A percentile compares a stretch with the other conserved stretches of the same genome.
These are phyloP conservation scores for Elephantulus edwardii DNA, from an alignment of 2,113 vertebrate genomes.

Conservation along the genomic window DNA sequence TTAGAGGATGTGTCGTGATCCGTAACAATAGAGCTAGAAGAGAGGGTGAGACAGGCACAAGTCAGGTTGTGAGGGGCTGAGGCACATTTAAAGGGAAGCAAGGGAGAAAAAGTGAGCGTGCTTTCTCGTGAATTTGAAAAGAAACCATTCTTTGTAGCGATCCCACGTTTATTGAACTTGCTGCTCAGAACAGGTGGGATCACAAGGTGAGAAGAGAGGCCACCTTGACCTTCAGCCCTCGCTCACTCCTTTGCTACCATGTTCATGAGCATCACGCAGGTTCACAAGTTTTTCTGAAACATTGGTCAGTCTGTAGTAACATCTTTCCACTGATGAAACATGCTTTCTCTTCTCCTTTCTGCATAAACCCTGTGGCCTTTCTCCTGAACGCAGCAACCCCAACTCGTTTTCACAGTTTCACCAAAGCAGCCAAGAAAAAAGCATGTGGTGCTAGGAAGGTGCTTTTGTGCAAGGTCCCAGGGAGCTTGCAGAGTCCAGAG, in stretches of 20 bases:
- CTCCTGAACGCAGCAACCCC: background rate
- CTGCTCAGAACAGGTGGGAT: too few species aligned
- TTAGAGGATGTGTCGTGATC: background rate
- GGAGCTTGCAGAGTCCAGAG: background rate
- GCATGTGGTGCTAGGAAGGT: too few species aligned
- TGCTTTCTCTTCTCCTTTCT: slow-evolving; percentile 19
- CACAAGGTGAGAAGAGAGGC: too few species aligned
- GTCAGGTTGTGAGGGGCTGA: background rate
- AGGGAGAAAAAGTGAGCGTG: background rate
- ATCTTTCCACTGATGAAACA: background rate
- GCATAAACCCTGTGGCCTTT: background rate
- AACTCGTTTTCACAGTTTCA: background rate
- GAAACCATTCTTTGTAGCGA: background rate
- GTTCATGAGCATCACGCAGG: background rate
- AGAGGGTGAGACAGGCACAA: too few species aligned
- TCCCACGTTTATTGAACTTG: background rate
- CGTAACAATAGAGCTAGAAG: background rate
- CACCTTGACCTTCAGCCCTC: background rate
- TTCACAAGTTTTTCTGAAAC: background rate
- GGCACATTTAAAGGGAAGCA: too few species aligned
- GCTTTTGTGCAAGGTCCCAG: too few species aligned
- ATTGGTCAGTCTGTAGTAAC: slow-evolving; percentile 15
- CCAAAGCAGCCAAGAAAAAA: background rate
- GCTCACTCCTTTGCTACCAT: accelerated
- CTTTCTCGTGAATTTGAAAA: background rate